A percentile compares a stretch with the other conserved stretches of the same genome.
Evolutionary conservation across 2,797 vertebrate species (phyloP).

Genomic region (Tokudaia tokunoshimensis): DNA sequence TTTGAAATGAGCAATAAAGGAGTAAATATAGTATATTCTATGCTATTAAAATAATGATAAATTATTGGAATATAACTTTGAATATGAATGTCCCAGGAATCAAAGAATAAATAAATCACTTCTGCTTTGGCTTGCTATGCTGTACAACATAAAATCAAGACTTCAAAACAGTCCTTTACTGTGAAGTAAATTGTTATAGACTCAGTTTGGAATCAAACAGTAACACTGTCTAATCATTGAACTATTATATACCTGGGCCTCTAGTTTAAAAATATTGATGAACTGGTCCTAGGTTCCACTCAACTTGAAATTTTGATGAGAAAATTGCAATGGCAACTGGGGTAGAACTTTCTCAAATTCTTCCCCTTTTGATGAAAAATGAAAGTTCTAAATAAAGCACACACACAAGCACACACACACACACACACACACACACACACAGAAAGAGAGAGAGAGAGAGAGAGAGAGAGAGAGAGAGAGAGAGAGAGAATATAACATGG

Average conservation of each 20-base stretch:
- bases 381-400: not conserved
- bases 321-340: not conserved
- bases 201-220: not conserved
- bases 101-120: not conserved
- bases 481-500: not conserved
- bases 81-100: not conserved
- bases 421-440: not conserved
- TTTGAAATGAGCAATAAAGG: not conserved
- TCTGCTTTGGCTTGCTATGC: too few species aligned
- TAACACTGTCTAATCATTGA: not conserved
- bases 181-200: not conserved
- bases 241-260: not conserved
- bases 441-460: not conserved
- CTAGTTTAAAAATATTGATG: not conserved
- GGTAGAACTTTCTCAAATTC: not conserved
- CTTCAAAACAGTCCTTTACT: not conserved
- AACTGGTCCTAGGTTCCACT: not conserved
- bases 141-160: not conserved
- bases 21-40: not conserved
- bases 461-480: not conserved
- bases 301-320: not conserved
- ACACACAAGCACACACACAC: not conserved
- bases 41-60: not conserved
- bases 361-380: not conserved
- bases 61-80: not conserved